Evolutionary conservation across 35 echinoderm and acorn worm genomes (phyloP).

Genomic region (Nesometra sesokonis): DNA sequence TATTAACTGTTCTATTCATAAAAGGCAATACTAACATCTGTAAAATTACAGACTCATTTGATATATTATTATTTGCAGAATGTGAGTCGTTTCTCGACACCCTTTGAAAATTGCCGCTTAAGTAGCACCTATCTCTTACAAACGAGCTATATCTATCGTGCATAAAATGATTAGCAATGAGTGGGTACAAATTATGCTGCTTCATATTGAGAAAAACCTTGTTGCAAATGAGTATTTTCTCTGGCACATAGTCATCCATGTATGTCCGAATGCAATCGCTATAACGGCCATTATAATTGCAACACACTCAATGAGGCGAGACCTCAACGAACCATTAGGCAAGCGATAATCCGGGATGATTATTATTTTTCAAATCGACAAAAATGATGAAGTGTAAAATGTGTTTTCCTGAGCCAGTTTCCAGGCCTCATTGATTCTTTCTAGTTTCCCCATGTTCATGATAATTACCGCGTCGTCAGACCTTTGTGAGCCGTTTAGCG

Average conservation of each 20-base stretch:
- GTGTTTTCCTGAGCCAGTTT: not conserved
- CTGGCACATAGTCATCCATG: not conserved
- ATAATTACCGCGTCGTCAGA: not conserved
- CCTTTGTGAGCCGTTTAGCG: not conserved
- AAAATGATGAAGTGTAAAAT: conserved; percentile 1
- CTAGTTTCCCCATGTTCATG: not conserved
- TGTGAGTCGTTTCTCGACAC: not conserved
- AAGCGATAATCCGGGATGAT: not conserved
- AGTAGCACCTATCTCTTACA: not conserved
- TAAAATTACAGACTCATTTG: not conserved
- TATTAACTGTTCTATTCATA: not conserved
- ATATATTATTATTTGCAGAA: not conserved
- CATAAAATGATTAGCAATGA: not conserved
- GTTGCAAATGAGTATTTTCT: not conserved
- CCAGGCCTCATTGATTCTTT: not conserved
- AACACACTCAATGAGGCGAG: not conserved
- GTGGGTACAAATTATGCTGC: not conserved
- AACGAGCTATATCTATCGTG: not conserved
- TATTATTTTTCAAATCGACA: conserved; percentile 1
- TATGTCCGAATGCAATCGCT: not conserved
- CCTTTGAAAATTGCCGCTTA: not conserved
- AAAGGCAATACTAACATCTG: not conserved
- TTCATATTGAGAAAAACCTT: not conserved
- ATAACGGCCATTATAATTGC: not conserved
- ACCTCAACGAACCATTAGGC: not conserved